These are phyloP conservation scores for Scaeva pyrastri DNA, from an alignment of 2,888 invertebrate species.

Conservation along the genomic window DNA sequence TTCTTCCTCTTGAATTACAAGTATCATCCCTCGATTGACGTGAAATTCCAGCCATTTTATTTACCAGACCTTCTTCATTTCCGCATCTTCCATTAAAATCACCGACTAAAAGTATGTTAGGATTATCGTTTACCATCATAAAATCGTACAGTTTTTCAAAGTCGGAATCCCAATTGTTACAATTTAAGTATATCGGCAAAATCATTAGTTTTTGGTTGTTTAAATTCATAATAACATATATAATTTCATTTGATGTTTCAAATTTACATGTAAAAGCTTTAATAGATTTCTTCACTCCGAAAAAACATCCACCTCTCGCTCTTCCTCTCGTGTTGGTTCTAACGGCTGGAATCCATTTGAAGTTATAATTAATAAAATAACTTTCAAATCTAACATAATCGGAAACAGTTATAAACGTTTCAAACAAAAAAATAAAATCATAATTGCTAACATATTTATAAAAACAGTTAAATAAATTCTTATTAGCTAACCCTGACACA, in stretches of 20 bases:
- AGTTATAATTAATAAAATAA: neutral
- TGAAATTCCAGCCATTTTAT: too few relatives aligned
- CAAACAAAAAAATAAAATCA: conserved; percentile 16
- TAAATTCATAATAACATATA: neutral
- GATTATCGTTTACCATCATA: too few relatives aligned
- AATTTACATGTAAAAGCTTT: neutral
- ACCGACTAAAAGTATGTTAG: too few relatives aligned
- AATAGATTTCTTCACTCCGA: neutral
- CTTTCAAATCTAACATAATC: neutral
- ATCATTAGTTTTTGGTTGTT: neutral
- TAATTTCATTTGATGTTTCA: neutral
- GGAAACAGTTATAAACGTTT: neutral
- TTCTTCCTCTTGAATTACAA: too few relatives aligned
- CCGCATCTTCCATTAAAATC: too few relatives aligned
- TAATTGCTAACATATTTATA: conserved; percentile 4
- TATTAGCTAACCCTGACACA: neutral
- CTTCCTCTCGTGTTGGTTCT: neutral
- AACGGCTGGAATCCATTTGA: neutral
- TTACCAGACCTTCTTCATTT: too few relatives aligned
- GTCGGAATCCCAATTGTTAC: too few relatives aligned
- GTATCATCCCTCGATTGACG: too few relatives aligned
- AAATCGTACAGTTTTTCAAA: too few relatives aligned
- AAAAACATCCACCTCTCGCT: conserved; percentile 1
- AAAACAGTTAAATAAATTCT: conserved; percentile 2
- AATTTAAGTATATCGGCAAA: neutral